Base-by-base conservation (phyloP, 2,888 invertebrate species). In the Nephrocerus scutellatus region DNA sequence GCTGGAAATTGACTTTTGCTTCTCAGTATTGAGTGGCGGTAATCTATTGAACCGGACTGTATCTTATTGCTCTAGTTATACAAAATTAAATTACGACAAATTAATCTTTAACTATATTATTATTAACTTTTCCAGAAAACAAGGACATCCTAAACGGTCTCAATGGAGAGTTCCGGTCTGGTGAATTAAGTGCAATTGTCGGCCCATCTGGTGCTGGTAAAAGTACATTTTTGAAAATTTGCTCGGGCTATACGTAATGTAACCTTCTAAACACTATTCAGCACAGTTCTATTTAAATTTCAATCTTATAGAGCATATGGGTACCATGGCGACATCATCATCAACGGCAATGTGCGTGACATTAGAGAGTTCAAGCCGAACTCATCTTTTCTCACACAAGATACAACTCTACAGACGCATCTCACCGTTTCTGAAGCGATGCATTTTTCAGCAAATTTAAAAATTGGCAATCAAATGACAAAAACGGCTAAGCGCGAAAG, bases 141-240 rank as follows among this genome's bases (percentile, higher is more conserved):
- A 80, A 77, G 60, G 71, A 72, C 31, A 79, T 82, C 47, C 68
- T 82, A 6, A 69, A 74, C 43, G 72, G 74, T 8, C 63, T 80
- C 2, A 76, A 74, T 49, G 85, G 85, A 1, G 72, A 78, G 44
- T 84, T 85, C 67, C 74, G 74, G 48, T 76, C 81, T 0, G 84
- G 85, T 3, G 83, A 86, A 62, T 68, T 86, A 48, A 82, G 80
- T 6, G 90, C 88, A 36, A 84, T 92, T 54, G 83, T 92, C 75
- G 92, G 92, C 18, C 90, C 89, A 30, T 85, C 89, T 0, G 92
- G 92, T 10, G 86, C 85, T 8, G 87, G 91, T 39, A 92, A 92
- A 70, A 85, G 86, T 46, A 82, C 86, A 3, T 75, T 92, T 43
- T 81, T 92, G 76, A 87, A 91, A 66, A 83, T 92, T 55, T 71